Percentiles rank a stretch among this genome's conserved stretches.
phyloP scores from a whole-genome alignment of 1,140 invertebrate genomes.

The Drosophila persimilis region DNA sequence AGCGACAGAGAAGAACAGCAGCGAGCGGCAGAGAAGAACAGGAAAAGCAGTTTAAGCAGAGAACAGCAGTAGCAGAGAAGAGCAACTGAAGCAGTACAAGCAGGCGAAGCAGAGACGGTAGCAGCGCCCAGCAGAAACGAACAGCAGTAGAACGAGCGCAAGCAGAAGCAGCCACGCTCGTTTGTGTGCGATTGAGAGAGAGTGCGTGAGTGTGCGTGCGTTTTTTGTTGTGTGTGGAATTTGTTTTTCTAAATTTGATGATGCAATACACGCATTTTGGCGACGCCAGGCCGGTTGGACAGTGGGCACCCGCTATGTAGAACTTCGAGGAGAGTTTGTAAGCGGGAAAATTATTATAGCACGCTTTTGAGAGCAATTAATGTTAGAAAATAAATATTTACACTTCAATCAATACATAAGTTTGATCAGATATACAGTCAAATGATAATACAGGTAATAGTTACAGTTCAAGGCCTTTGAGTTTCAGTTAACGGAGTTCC shows the following conservation, averaged over 20 bases:
- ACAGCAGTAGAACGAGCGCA: constrained; percentile 9
- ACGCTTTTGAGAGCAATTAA: neutral
- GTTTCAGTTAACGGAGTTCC: too few species aligned
- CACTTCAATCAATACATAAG: too few species aligned
- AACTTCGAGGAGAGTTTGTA: constrained; percentile 13
- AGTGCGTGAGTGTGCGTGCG: constrained; percentile 21
- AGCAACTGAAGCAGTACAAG: constrained; percentile 36
- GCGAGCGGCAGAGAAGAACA: constrained; percentile 1
- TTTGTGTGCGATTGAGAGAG: constrained; percentile 19
- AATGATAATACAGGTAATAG: too few species aligned
- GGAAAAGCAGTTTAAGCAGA: neutral
- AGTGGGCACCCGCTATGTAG: neutral
- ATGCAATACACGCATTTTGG: constrained; percentile 77
- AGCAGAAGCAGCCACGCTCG: constrained; percentile 19
- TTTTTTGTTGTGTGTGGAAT: constrained; percentile 47
- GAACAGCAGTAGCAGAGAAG: constrained; percentile 11
- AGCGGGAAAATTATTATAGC: neutral
- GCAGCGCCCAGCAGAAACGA: constrained; percentile 39
- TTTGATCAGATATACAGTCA: too few species aligned
- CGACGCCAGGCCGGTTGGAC: constrained; percentile 30
- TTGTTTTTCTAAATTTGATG: constrained; percentile 80
- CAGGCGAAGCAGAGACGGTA: neutral
- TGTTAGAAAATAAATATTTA: too few species aligned
- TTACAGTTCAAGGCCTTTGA: too few species aligned
- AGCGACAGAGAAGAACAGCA: neutral